These are phyloP conservation scores for Ashinkailepas kermadecensis DNA, from an alignment of 2,888 invertebrate species.

Conservation along the genomic window DNA sequence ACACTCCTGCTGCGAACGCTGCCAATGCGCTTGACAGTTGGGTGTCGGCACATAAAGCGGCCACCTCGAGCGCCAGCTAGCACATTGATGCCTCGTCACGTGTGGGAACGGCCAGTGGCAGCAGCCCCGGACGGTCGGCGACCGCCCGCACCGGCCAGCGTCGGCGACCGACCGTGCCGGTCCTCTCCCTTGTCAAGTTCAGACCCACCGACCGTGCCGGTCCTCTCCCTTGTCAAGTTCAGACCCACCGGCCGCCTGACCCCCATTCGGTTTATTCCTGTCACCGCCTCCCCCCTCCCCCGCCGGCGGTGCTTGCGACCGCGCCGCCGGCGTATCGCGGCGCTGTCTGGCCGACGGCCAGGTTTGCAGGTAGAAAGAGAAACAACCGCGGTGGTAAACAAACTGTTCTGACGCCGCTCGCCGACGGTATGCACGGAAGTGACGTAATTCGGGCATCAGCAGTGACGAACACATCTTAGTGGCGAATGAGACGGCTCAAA, in stretches of 20 bases:
- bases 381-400: not conserved
- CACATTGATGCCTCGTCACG: no score
- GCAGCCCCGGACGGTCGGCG: no score
- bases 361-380: not conserved
- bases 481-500: no score
- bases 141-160: no score
- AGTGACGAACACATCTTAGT: not conserved
- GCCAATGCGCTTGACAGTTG: no score
- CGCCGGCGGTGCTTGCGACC: not conserved
- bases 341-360: not conserved
- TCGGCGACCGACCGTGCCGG: no score
- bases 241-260: not conserved
- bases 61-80: no score
- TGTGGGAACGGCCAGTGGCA: no score
- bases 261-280: not conserved
- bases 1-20: no score
- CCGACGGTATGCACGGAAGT: not conserved
- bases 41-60: no score
- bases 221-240: not conserved
- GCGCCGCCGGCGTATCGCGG: not conserved
- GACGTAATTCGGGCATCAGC: no score
- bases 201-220: not conserved
- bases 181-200: not conserved
- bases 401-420: not conserved
- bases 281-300: not conserved